These are phyloP conservation scores for Camptogramma bilineatum DNA, from an alignment of 2,888 invertebrate species.

Conservation along the genomic window DNA sequence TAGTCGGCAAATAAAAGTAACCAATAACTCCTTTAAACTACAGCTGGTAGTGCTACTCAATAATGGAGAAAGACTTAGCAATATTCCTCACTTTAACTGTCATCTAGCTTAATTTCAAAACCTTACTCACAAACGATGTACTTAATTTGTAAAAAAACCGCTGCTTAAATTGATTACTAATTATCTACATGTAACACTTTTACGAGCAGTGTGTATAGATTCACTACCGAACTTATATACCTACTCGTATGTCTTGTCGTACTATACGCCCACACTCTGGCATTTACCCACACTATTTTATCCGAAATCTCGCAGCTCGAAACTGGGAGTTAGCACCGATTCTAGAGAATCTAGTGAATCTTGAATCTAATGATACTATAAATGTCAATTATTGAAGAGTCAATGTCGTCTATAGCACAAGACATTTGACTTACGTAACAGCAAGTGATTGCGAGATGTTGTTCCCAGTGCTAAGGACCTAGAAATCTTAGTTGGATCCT, in stretches of 20 bases:
- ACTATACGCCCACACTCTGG: not conserved
- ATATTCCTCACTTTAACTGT: too few species aligned
- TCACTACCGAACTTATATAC: not conserved
- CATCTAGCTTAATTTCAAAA: too few species aligned
- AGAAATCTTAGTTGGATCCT: slow-evolving; percentile 17
- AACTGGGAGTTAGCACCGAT: not conserved
- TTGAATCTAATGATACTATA: not conserved
- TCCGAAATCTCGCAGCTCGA: not conserved
- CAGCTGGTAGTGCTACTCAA: too few species aligned
- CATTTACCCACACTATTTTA: slow-evolving; percentile 1
- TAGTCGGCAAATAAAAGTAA: too few species aligned
- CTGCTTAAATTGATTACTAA: not conserved
- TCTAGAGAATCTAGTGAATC: not conserved
- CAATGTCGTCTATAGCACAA: not conserved
- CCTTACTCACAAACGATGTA: too few species aligned
- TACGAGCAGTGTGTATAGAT: not conserved
- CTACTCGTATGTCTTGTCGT: not conserved
- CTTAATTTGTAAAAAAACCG: too few species aligned
- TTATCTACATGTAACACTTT: not conserved
- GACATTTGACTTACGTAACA: not conserved
- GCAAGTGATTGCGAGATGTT: not conserved
- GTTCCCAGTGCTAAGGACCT: not conserved
- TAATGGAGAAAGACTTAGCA: too few species aligned
- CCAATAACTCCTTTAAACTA: too few species aligned
- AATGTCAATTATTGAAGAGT: not conserved